phyloP scores from a whole-genome alignment of 2,888 invertebrate species.

The Branchinecta sandiegonensis region DNA sequence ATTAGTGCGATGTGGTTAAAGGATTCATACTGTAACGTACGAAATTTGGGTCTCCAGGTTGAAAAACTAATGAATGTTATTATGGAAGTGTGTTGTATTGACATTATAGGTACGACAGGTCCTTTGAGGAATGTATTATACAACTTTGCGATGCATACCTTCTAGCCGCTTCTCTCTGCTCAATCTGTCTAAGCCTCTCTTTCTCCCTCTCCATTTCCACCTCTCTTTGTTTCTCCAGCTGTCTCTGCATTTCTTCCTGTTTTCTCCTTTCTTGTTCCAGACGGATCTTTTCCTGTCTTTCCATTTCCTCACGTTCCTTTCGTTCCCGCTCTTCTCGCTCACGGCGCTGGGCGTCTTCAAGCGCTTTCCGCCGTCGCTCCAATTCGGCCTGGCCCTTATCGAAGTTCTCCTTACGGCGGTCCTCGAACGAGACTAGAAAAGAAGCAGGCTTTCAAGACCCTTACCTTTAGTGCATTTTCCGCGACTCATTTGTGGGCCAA shows the following conservation, averaged over 20 bases:
- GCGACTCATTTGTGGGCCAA: too few species aligned
- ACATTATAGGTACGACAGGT: too few species aligned
- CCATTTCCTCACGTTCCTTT: conserved; percentile 78
- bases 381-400: conserved; percentile 95
- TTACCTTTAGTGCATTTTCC: too few species aligned
- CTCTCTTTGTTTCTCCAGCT: conserved; percentile 61
- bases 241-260: conserved; percentile 71
- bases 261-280: conserved; percentile 56
- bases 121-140: too few species aligned
- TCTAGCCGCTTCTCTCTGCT: conserved; percentile 63
- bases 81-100: too few species aligned
- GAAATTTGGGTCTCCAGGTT: too few species aligned
- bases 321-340: conserved; percentile 85
- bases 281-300: conserved; percentile 52
- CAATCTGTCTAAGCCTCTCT: conserved; percentile 35
- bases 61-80: too few species aligned
- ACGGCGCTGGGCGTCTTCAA: conserved; percentile 76
- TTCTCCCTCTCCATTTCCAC: conserved; percentile 41
- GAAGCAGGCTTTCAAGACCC: not conserved
- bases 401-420: conserved; percentile 90
- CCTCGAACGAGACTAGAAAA: conserved; percentile 58
- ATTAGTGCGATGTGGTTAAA: too few species aligned
- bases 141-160: conserved; percentile 39
- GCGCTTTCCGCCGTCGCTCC: conserved; percentile 69
- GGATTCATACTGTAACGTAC: too few species aligned